A percentile compares a stretch with the other conserved stretches of the same genome.
Conservation (phyloP, 2,888 invertebrate species). For the Erebia epiphron region DNA sequence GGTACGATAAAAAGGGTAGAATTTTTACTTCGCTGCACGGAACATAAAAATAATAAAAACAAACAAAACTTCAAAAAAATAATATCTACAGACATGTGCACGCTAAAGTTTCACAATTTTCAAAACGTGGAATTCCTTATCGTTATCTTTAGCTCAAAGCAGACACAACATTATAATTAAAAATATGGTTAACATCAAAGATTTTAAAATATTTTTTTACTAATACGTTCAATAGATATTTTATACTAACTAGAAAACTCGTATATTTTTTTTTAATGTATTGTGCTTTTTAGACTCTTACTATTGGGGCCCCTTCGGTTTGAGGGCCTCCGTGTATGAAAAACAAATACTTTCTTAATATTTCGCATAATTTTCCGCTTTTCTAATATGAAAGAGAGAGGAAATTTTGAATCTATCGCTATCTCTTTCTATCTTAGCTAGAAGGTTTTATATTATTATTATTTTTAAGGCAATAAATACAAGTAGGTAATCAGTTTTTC, state of each 20-base stretch:
- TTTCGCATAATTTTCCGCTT: background rate
- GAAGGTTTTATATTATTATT: background rate
- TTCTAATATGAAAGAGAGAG: background rate
- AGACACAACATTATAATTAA: slow-evolving; percentile 43
- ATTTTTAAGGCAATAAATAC: background rate
- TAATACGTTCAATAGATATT: slow-evolving; percentile 1
- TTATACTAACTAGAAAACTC: slow-evolving; percentile 3
- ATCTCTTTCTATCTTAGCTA: background rate
- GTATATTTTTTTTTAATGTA: background rate
- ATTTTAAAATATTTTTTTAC: background rate
- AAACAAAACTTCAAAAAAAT: background rate
- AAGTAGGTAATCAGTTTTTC: background rate
- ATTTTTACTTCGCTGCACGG: slow-evolving; percentile 38
- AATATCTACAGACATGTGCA: slow-evolving; percentile 21
- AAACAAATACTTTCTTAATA: background rate
- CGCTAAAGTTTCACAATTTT: slow-evolving; percentile 41
- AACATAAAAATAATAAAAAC: background rate
- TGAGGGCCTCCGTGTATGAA: background rate
- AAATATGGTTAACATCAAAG: slow-evolving; percentile 6
- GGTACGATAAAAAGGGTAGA: too few species aligned
- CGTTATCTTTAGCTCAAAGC: slow-evolving; percentile 49
- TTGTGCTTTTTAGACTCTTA: background rate
- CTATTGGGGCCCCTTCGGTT: background rate
- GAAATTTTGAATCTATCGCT: background rate
- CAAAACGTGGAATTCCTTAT: slow-evolving; percentile 53